Evolutionary conservation across 2,888 invertebrate species (phyloP).

Genomic region (Lasioglossum pauxillum): DNA sequence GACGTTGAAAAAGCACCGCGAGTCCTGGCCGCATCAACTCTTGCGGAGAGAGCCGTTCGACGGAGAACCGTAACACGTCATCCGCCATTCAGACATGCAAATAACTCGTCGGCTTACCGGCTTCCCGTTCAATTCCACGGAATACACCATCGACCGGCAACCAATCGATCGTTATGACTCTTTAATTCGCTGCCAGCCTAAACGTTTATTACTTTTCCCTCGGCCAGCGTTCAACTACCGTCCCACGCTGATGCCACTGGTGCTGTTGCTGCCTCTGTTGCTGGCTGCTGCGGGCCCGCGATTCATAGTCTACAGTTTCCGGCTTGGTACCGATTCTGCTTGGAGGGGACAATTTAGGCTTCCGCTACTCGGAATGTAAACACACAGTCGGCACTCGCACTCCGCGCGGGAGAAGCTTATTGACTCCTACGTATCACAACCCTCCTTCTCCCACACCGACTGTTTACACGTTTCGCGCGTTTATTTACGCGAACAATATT

Average conservation of each 20-base stretch:
- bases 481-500: not conserved
- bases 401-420: not conserved
- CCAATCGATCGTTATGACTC: constrained; percentile 17
- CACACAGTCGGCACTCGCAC: constrained; percentile 8
- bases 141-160: not conserved
- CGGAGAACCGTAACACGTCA: constrained; percentile 25
- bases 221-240: not conserved
- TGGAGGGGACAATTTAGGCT: constrained; percentile 8
- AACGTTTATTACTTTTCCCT: constrained; percentile 20
- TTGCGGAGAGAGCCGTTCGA: not conserved
- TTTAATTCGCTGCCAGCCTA: constrained; percentile 30
- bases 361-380: constrained; percentile 17
- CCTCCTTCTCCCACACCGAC: not conserved
- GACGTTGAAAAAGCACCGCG: constrained; percentile 25
- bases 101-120: constrained; percentile 46
- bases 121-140: constrained; percentile 34
- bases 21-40: constrained; percentile 21
- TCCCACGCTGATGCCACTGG: not conserved
- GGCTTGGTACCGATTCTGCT: not conserved
- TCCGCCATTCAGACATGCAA: constrained; percentile 35
- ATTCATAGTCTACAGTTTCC: not conserved
- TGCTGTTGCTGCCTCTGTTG: not conserved
- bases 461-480: not conserved
- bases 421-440: not conserved
- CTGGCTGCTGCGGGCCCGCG: not conserved